phyloP scores from a whole-genome alignment of 2,888 invertebrate genomes.

The Branchellion lobata region DNA sequence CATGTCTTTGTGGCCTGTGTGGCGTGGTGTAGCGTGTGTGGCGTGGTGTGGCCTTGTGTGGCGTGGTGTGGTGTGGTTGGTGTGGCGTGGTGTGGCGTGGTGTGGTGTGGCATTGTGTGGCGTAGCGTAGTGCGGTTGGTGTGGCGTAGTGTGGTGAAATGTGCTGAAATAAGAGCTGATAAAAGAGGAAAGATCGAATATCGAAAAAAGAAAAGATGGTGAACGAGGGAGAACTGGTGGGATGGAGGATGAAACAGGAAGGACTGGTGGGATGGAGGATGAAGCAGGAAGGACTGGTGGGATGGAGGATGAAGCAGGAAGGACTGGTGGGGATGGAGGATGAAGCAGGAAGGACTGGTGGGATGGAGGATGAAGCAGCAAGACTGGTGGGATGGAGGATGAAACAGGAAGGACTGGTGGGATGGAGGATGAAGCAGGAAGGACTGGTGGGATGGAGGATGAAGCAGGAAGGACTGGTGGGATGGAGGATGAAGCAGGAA shows the following conservation, averaged over 20 bases:
- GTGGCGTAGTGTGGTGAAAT: neutral
- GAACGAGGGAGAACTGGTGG: neutral
- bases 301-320: no score
- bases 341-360: neutral
- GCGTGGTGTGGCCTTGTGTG: no score
- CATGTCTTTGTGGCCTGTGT: constrained; percentile 55
- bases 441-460: neutral
- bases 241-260: no score
- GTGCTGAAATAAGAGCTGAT: neutral
- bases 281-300: neutral
- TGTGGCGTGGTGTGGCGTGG: neutral
- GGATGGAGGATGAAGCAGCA: neutral
- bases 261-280: neutral
- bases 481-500: no score
- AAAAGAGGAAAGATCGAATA: no score
- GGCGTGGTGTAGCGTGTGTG: no score
- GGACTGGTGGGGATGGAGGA: neutral
- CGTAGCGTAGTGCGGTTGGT: neutral
- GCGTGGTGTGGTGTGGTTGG: no score
- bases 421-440: neutral
- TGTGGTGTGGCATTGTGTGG: neutral
- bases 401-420: neutral
- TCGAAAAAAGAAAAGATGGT: no score
- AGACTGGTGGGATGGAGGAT: neutral
- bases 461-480: neutral